phyloP scores from a whole-genome alignment of 2,888 invertebrate species.

The Agriopis aurantiaria region DNA sequence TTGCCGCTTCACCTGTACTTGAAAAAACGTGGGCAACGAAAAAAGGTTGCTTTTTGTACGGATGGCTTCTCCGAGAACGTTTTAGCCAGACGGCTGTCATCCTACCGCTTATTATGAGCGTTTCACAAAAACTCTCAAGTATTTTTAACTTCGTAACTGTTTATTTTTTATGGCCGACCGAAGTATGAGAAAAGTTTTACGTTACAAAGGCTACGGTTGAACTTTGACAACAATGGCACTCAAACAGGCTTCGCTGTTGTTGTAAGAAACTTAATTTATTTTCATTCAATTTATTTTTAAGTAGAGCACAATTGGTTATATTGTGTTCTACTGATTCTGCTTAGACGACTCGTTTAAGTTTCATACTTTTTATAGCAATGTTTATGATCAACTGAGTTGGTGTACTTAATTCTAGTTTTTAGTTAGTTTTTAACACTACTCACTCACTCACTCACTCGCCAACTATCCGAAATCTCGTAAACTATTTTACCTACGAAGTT shows the following conservation, averaged over 20 bases:
- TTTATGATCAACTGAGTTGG: neutral
- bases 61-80: conserved; percentile 55
- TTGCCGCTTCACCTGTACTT: conserved; percentile 80
- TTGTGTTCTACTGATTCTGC: conserved; percentile 6
- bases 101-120: conserved; percentile 66
- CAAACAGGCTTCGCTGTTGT: conserved; percentile 37
- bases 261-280: conserved; percentile 43
- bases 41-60: conserved; percentile 57
- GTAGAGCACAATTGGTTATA: conserved; percentile 29
- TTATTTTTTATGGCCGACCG: conserved; percentile 55
- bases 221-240: conserved; percentile 44
- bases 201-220: conserved; percentile 42
- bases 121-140: conserved; percentile 61
- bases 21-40: conserved; percentile 71
- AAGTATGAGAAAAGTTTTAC: conserved; percentile 59
- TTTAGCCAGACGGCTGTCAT: conserved; percentile 66
- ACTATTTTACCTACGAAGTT: too few species aligned
- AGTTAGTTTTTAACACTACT: too few species aligned
- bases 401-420: too few species aligned
- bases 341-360: neutral
- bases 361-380: neutral
- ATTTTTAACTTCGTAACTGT: conserved; percentile 62
- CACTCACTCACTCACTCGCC: too few species aligned
- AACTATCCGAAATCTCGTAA: too few species aligned
- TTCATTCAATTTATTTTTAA: conserved; percentile 36